Evolutionary conservation across 2,888 invertebrate genomes (phyloP), one percentile per base, ranked within the genome.

Genomic region (Blastobasis adustella): DNA sequence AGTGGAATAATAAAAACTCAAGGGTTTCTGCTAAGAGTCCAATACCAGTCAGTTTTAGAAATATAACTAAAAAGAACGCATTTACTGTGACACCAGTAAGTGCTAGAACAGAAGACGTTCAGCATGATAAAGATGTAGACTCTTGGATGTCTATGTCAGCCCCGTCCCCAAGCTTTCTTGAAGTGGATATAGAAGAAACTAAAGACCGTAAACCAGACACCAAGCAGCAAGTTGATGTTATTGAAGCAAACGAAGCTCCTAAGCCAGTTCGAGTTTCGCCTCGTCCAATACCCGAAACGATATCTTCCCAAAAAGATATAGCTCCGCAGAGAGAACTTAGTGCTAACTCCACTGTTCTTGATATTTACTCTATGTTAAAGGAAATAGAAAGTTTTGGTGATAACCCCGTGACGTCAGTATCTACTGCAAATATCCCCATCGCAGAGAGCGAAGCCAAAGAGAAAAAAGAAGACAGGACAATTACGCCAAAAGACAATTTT

Each of bases 321-420:
- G 58, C 63, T 44, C 67, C 66, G 52, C 4, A 68, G 4, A 76
- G 71, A 43, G 85, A 85, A 38, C 59, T 86, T 37, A 73, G 65
- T 52, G 56, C 74, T 7, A 77, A 80, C 55, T 82, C 88, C 1
- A 83, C 86, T 42, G 88, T 89, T 1, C 63, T 89, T 37, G 89
- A 89, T 66, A 89, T 89, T 56, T 89, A 88, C 66, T 86, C 89
- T 0, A 88, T 89, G 84, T 62, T 89, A 42, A 88, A 88, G 62
- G 89, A 89, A 68, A 89, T 89, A 45, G 89, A 89, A 55, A 83
- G 84, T 58, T 86, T 74, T 47, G 85, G 82, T 0, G 86, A 87
- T 1, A 82, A 82, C 59, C 85, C 85, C 2, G 82, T 86, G 0
- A 66, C 72, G 5, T 51, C 70, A 6, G 71, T 23, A 23, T 23